Evolutionary conservation across 1,140 invertebrate species (phyloP), one percentile per base, ranked within the genome.

Genomic region (Leptonema lineaticorne): DNA sequence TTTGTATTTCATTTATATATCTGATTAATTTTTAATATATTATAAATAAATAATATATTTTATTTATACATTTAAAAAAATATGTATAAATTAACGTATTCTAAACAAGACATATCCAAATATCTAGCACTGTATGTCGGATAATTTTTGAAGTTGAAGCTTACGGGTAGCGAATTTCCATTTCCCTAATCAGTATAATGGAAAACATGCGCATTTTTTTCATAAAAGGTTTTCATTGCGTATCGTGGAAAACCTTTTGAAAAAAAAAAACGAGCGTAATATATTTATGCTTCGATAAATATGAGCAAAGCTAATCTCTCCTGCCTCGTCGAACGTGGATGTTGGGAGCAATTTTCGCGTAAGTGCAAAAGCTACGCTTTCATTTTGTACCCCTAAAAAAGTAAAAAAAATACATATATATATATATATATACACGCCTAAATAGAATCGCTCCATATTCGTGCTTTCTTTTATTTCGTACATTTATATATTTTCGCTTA

Each of bases 141-240:
- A 16, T 20, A n/a, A 62, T 62, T 26, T 62, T 46, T 62, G 33
- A 27, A 66, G 64, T 57, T 28, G 37, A 50, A 26, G 56, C 27
- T 53, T 26, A n/a, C 59, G 26, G 59, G 60, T 63, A 56, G 18
- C 41, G 53, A 27, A 50, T 67, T 69, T 67, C 41, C 65, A 69
- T 69, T 58, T 62, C 68, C 41, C 60, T 73, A 73, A 73, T 73
- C 71, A 70, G 65, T 62, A 70, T 70, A 73, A 73, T 73, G 71
- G 71, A 73, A 69, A 72, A 69, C 71, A 68, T 57, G 66, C 59
- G n/a, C n/a, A n/a, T n/a, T 66, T 70, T 69, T 73, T 72, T 56
- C 56, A 65, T 66, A 65, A 69, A 65, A 68, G 68, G 53, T 68
- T 73, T 73, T 73, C 68, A 73, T 73, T 72, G 69, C 68, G 27